Evolutionary conservation across 2,888 invertebrate species (phyloP), one percentile per base, ranked within the genome.

Genomic region (Camponotus fellah): DNA sequence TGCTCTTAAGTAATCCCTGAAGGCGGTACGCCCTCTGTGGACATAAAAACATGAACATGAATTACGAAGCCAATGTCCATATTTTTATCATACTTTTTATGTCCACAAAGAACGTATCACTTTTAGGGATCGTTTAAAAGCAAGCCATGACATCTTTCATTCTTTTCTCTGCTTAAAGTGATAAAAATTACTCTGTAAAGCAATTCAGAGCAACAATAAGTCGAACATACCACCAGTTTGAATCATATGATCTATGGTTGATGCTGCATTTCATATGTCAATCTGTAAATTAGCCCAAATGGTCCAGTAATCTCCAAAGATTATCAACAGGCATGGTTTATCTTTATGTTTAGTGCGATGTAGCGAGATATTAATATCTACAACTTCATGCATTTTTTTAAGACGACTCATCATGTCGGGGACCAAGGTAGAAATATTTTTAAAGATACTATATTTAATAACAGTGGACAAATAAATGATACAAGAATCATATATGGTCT

Each of bases 331-430:
- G n/a, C 12, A 3, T 40, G 58, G 17, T 37, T 76, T 76, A 76
- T 76, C 75, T 65, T 9, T 49, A 34, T 21, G 17, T 68, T 46
- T 40, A 12, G 4, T 56, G 53, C 26, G 26, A 69, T 77, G 40
- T 71, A 56, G 77, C 21, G 5, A 56, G 40, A 56, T 77, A 69
- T 56, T 69, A 68, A 53, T 64, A 77, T 49, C 17, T 26, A 17
- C 8, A 26, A 0, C 34, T 65, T 2, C 0, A 37, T 17, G 32
- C 6, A 14, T 56, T 56, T 26, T 49, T 75, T 46, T 34, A 21
- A 56, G n/a, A 17, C 49, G 6, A 21, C 12, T 69, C 71, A n/a
- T 53, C 69, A 77, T 77, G 77, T 64, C 75, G 34, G 14, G 53
- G 9, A n/a, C 69, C 37, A 77, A 77, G 76, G 76, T 77, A 37